These are phyloP conservation scores for Lepus oiostolus DNA, from an alignment of 2,797 vertebrate genomes.

Conservation along the genomic window DNA sequence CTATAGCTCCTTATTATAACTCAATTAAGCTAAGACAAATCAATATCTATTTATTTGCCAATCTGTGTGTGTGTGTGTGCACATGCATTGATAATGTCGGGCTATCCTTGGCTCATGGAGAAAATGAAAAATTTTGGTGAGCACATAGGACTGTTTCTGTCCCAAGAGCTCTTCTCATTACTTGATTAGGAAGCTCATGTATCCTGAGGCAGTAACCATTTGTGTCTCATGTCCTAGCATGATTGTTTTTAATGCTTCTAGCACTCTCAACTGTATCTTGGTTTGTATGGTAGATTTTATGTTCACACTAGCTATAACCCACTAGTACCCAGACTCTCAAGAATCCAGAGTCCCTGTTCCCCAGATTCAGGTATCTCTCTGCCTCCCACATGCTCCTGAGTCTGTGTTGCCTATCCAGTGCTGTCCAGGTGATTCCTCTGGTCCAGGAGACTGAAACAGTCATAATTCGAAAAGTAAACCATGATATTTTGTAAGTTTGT, in stretches of 20 bases:
- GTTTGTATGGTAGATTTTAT: not conserved
- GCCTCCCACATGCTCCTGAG: not conserved
- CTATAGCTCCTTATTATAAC: not conserved
- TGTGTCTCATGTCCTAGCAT: not conserved
- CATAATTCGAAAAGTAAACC: not conserved
- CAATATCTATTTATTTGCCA: too few relatives aligned
- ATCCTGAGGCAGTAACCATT: not conserved
- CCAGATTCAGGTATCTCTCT: not conserved
- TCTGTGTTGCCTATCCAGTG: not conserved
- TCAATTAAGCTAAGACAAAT: not conserved
- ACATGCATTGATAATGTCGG: not conserved
- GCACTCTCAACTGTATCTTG: not conserved
- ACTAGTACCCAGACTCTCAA: not conserved
- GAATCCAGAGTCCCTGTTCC: not conserved
- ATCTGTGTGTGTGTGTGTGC: too few relatives aligned
- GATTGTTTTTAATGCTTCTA: not conserved
- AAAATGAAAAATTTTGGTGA: not conserved
- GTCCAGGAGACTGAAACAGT: not conserved
- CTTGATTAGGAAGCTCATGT: not conserved
- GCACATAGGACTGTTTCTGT: not conserved
- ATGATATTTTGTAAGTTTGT: not conserved
- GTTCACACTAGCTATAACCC: not conserved
- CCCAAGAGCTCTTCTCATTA: not conserved
- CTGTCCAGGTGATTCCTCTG: not conserved
- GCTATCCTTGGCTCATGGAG: not conserved